phyloP scores from a whole-genome alignment of 2,113 vertebrate species.

The Dendrocopos noguchii region DNA sequence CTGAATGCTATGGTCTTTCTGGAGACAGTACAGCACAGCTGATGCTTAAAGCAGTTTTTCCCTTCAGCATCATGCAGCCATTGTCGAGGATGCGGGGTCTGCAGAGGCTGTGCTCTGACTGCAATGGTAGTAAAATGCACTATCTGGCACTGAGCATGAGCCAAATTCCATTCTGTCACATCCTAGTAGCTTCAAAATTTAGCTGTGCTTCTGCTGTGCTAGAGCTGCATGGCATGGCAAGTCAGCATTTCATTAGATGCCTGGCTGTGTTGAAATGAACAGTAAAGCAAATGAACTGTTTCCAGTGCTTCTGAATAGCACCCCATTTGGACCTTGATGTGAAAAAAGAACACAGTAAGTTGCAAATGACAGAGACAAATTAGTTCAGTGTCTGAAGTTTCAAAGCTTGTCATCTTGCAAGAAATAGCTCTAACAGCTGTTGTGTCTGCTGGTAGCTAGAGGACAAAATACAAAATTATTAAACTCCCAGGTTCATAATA shows the following conservation, averaged over 20 bases:
- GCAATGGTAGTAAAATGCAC: background rate
- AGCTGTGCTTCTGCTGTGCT: background rate
- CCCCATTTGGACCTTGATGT: background rate
- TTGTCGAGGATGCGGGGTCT: background rate
- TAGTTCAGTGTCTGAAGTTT: background rate
- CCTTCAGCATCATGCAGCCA: background rate
- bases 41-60: background rate
- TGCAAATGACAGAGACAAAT: conserved; percentile 8
- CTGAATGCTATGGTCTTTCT: conserved; percentile 4
- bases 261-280: background rate
- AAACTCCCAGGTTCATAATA: background rate
- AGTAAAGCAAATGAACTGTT: background rate
- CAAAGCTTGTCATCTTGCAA: background rate
- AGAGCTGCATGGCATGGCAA: background rate
- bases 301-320: background rate
- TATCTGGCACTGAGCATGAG: background rate
- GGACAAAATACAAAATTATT: background rate
- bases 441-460: background rate
- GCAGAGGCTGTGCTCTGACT: conserved; percentile 27
- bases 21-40: conserved; percentile 2
- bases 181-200: conserved; percentile 2
- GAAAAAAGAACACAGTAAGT: background rate
- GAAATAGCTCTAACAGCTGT: background rate
- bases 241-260: background rate
- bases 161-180: background rate